Conservation (phyloP, 2,113 vertebrate genomes). For the Zosterops pallidus region DNA sequence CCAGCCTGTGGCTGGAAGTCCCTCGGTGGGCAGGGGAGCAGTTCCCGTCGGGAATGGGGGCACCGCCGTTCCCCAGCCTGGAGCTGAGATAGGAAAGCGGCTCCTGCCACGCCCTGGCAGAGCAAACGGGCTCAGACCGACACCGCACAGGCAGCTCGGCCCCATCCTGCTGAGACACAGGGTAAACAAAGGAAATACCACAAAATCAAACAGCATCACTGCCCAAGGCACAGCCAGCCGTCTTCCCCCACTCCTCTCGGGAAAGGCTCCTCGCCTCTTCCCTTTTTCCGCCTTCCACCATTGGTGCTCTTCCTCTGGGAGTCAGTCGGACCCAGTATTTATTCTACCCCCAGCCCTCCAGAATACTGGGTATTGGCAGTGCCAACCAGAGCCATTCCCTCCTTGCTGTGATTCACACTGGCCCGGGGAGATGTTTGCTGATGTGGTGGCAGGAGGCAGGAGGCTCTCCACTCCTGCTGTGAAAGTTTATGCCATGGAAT, state of each 20-base stretch:
- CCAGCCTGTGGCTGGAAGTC: not conserved
- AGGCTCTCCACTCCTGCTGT: not conserved
- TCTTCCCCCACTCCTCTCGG: not conserved
- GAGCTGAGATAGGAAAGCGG: not conserved
- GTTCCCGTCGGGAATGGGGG: rapidly evolving
- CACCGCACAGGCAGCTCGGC: not conserved
- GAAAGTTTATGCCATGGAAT: not conserved
- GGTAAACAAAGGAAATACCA: not conserved
- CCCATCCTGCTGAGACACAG: not conserved
- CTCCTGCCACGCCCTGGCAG: not conserved
- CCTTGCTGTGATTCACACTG: too few species aligned
- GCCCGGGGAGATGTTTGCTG: not conserved
- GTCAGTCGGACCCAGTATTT: not conserved
- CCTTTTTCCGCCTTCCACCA: not conserved
- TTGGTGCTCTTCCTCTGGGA: not conserved
- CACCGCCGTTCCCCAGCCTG: rapidly evolving
- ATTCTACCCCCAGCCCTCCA: not conserved
- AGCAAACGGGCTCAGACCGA: rapidly evolving
- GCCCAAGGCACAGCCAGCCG: not conserved
- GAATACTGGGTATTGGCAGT: not conserved
- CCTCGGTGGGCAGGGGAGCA: rapidly evolving
- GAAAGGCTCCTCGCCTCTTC: not conserved
- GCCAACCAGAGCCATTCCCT: rapidly evolving
- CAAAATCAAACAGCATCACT: not conserved
- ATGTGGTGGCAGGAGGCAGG: not conserved